Conservation (phyloP, 2,113 vertebrate genomes). For the Brienomyrus brachyistius region DNA sequence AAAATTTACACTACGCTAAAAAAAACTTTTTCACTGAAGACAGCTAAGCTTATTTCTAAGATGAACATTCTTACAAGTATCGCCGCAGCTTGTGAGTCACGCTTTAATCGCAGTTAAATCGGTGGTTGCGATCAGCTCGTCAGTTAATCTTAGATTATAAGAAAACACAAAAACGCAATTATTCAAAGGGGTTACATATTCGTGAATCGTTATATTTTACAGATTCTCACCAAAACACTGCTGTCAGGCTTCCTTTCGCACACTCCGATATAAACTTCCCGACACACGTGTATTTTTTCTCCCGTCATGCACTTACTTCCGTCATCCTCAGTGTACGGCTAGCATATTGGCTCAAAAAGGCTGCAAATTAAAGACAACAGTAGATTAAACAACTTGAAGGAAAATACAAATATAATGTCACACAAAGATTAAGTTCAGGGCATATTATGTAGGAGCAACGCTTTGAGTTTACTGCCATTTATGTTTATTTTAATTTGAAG, state of each 20-base stretch:
- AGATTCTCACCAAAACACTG: conserved; percentile 1
- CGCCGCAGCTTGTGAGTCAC: background rate
- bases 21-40: background rate
- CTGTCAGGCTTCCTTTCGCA: too few species aligned
- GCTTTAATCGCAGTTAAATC: background rate
- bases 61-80: background rate
- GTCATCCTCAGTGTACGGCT: conserved; percentile 25
- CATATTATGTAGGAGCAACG: background rate
- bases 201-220: background rate
- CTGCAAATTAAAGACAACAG: background rate
- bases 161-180: background rate
- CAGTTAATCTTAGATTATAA: background rate
- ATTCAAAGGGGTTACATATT: background rate
- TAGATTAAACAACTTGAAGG: background rate
- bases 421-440: background rate
- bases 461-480: background rate
- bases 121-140: background rate
- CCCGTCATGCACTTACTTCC: conserved; percentile 45
- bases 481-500: background rate
- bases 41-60: background rate
- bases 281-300: conserved; percentile 48
- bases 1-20: background rate
- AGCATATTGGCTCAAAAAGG: conserved; percentile 10
- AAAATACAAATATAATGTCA: background rate
- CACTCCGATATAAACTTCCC: background rate